Evolutionary conservation across 2,797 vertebrate genomes (phyloP).

Genomic region (Scomberomorus guttatus): DNA sequence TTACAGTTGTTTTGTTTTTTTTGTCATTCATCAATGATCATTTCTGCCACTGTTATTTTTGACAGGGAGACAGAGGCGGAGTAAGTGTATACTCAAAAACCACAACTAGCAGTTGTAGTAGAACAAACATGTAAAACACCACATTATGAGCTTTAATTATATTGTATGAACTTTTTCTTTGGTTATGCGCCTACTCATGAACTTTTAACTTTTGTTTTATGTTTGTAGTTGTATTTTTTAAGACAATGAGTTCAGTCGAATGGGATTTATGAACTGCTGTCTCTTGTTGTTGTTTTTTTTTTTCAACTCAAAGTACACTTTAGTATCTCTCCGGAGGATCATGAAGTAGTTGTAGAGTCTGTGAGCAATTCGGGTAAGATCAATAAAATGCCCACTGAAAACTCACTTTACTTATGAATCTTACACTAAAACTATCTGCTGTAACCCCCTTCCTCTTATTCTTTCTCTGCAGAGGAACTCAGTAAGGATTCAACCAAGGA

Average conservation of each 20-base stretch:
- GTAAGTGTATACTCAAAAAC: constrained; percentile 44
- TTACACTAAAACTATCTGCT: neutral
- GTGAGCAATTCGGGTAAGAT: constrained; percentile 65
- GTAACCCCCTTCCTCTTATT: constrained; percentile 10
- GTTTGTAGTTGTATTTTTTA: neutral
- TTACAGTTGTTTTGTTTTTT: neutral
- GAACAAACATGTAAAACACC: constrained; percentile 15
- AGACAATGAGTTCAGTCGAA: neutral
- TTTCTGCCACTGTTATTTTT: constrained; percentile 14
- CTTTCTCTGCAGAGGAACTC: constrained; percentile 57
- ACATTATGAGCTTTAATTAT: neutral
- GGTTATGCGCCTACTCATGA: neutral
- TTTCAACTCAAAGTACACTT: constrained; percentile 1
- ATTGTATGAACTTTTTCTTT: neutral
- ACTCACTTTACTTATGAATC: neutral
- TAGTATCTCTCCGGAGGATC: constrained; percentile 58
- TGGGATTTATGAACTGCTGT: neutral
- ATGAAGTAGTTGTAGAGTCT: constrained; percentile 47
- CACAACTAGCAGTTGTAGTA: neutral
- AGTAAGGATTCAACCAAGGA: constrained; percentile 55
- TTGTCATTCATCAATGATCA: neutral
- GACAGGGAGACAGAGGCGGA: constrained; percentile 65
- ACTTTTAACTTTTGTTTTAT: neutral
- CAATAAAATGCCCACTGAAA: constrained; percentile 15
- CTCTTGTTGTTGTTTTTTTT: too few relatives aligned